phyloP scores from a whole-genome alignment of 35 echinoderm and acorn worm genomes.

The Amphiura filiformis region DNA sequence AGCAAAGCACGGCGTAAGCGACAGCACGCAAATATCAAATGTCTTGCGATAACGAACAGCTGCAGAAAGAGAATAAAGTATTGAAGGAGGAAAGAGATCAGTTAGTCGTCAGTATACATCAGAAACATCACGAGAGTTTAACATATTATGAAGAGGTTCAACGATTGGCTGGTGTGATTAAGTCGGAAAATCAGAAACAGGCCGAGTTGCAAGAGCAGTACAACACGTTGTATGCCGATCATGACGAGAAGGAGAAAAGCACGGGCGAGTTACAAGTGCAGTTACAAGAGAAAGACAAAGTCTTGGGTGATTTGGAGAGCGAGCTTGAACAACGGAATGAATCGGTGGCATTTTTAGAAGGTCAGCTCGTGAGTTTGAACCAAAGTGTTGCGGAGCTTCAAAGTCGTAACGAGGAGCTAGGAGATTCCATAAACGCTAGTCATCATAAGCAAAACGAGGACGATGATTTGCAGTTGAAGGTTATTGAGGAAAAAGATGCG shows the following conservation, averaged over 20 bases:
- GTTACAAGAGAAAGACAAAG: slow-evolving; percentile 45
- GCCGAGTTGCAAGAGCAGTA: slow-evolving; percentile 51
- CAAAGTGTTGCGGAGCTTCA: slow-evolving; percentile 31
- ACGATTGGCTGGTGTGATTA: slow-evolving; percentile 71
- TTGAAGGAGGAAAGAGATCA: slow-evolving; percentile 90
- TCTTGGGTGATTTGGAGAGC: slow-evolving; percentile 22
- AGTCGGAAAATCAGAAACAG: slow-evolving; percentile 55
- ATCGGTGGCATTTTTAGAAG: slow-evolving; percentile 54
- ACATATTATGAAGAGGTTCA: slow-evolving; percentile 99
- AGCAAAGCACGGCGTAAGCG: slow-evolving; percentile 43
- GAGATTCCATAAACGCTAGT: not conserved
- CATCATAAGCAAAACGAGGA: not conserved
- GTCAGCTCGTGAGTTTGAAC: slow-evolving; percentile 53
- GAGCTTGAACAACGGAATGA: slow-evolving; percentile 62
- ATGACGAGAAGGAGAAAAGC: slow-evolving; percentile 38
- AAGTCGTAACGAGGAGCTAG: slow-evolving; percentile 20
- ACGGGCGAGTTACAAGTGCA: slow-evolving; percentile 33
- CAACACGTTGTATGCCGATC: slow-evolving; percentile 28
- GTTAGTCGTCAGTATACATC: slow-evolving; percentile 92
- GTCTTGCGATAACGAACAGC: slow-evolving; percentile 70
- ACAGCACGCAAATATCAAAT: slow-evolving; percentile 73
- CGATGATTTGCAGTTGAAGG: slow-evolving; percentile 1
- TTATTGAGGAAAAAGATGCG: slow-evolving; percentile 24
- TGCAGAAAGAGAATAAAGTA: slow-evolving; percentile 90
- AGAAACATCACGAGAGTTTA: slow-evolving; percentile 97